A percentile compares a stretch with the other conserved stretches of the same genome.
Evolutionary conservation across 2,113 vertebrate species (phyloP).

Genomic region (Campylomormyrus tamandua): DNA sequence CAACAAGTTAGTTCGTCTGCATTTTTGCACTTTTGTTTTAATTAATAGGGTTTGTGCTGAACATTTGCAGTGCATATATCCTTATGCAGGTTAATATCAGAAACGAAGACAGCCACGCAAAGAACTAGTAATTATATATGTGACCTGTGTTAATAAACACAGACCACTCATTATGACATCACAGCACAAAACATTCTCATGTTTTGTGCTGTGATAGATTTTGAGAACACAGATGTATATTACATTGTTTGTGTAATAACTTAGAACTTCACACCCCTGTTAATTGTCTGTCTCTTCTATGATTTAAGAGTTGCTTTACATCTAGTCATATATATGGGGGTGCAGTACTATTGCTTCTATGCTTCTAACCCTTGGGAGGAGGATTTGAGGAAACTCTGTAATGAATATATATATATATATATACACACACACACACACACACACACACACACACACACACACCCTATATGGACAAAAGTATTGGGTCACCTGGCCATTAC

Average conservation of each 20-base stretch:
- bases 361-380: neutral
- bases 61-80: neutral
- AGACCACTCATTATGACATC: neutral
- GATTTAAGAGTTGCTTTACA: neutral
- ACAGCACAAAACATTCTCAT: neutral
- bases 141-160: neutral
- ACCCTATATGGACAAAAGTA: too few species aligned
- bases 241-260: neutral
- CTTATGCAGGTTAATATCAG: neutral
- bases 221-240: neutral
- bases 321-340: neutral
- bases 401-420: neutral
- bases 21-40: neutral
- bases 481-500: too few species aligned
- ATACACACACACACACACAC: too few species aligned
- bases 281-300: neutral
- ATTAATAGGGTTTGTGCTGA: neutral
- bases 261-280: neutral
- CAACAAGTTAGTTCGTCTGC: neutral
- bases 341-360: neutral
- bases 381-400: neutral
- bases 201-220: neutral
- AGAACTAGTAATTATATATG: neutral
- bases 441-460: too few species aligned
- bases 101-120: neutral